Base-by-base conservation (phyloP, 2,113 vertebrate species). In the Cheirogaleus medius region DNA sequence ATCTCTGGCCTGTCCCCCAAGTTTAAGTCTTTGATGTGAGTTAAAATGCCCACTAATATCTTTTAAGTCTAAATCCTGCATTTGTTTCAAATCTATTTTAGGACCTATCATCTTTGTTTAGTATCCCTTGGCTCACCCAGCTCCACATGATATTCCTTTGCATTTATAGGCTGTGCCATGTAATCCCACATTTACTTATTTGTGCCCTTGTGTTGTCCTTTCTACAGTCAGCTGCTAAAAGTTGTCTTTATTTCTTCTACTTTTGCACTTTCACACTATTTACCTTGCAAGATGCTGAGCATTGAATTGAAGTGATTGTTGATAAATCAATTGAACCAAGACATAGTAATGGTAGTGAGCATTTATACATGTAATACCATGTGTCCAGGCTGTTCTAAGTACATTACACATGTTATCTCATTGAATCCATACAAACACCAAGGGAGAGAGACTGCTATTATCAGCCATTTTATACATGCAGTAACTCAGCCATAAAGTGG, bases 41-140 rank as follows among this genome's bases (percentile, higher is more conserved):
- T 92, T 95, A 81, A 97, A 86, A 74, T 90, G 15, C 47, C 56
- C 8, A 15, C 52, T 44, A 69, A 29, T 78, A 32, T 92, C 71
- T 77, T 78, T 78, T 80, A 49, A 37, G 77, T 85, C 78, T 90
- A 17, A 54, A 49, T 76, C 39, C 27, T 44, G n/a, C 12, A 3
- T 92, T 94, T 95, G 44, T 69, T 92, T 90, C 73, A 92, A 18
- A 34, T 82, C 74, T 71, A 1, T 82, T 73, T 76, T 77, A 69
- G 63, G 32, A 42, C 25, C 10, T 49, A 0, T 66, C 63, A 13
- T 64, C 25, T 27, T 63, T 13, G 32, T 42, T 60, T 76, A 85
- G 69, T 39, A 74, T 54, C 58, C 44, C 34, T 81, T 77, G 42
- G 44, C 32, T 95, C 6, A 37, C 34, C 34, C 71, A 49, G 64